phyloP scores from a whole-genome alignment of 2,888 invertebrate genomes.

The Latheticus oryzae region DNA sequence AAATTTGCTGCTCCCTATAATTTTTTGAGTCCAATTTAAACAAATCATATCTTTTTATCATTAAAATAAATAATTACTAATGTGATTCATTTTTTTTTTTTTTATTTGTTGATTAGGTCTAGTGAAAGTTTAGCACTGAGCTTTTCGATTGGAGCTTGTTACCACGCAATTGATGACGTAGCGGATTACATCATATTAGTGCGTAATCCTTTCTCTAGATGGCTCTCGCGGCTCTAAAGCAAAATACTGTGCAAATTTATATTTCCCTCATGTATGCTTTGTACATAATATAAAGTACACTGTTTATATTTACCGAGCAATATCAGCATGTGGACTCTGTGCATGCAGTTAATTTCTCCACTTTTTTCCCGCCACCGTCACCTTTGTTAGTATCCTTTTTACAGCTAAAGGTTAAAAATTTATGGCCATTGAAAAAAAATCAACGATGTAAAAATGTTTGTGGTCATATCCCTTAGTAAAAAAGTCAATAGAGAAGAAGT shows the following conservation, averaged over 20 bases:
- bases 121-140: too few relatives aligned
- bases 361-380: constrained; percentile 49
- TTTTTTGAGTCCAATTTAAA: too few relatives aligned
- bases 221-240: constrained; percentile 50
- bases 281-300: constrained; percentile 63
- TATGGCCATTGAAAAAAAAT: too few relatives aligned
- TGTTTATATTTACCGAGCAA: constrained; percentile 63
- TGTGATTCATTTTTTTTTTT: too few relatives aligned
- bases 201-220: constrained; percentile 55
- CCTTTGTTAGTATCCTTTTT: not conserved
- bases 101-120: too few relatives aligned
- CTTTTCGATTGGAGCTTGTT: too few relatives aligned
- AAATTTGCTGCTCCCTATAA: too few relatives aligned
- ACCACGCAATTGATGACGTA: constrained; percentile 39
- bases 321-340: constrained; percentile 61
- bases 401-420: not conserved
- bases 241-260: constrained; percentile 60
- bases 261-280: constrained; percentile 60
- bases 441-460: too few relatives aligned
- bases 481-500: too few relatives aligned
- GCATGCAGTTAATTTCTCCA: constrained; percentile 60
- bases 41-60: too few relatives aligned
- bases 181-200: constrained; percentile 49
- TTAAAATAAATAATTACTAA: too few relatives aligned
- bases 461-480: too few relatives aligned